These are phyloP conservation scores for Lanistes nyassanus DNA, from an alignment of 1,140 invertebrate genomes.

Conservation along the genomic window DNA sequence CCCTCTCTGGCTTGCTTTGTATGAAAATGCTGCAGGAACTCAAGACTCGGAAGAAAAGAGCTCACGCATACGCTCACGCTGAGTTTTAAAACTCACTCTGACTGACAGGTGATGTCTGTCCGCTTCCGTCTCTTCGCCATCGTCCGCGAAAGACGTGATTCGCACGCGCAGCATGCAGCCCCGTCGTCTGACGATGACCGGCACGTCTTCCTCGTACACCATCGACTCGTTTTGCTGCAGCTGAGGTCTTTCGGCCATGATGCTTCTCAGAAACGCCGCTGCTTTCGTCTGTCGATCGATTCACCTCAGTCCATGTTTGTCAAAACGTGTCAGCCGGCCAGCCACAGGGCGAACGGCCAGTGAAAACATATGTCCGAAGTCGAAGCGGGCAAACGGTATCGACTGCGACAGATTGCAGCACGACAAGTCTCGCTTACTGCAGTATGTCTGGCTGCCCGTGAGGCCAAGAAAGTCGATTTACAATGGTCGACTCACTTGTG, in stretches of 20 bases:
- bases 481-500: too few species aligned
- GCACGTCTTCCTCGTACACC: slow-evolving; percentile 66
- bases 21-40: too few species aligned
- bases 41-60: background rate
- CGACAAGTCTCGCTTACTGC: background rate
- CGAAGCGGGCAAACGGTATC: too few species aligned
- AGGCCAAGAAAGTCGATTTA: background rate
- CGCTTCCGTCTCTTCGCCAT: slow-evolving; percentile 19
- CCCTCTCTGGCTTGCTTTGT: too few species aligned
- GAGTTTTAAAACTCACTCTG: slow-evolving; percentile 15
- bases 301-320: background rate
- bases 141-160: slow-evolving; percentile 57
- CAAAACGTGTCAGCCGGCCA: background rate
- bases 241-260: background rate
- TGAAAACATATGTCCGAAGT: too few species aligned
- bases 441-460: background rate
- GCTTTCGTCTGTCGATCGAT: background rate
- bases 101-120: slow-evolving; percentile 11
- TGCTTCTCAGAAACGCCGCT: background rate
- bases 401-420: background rate
- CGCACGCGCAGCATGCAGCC: slow-evolving; percentile 66
- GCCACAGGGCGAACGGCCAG: background rate
- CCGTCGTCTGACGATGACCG: slow-evolving; percentile 67
- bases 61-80: background rate
- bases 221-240: slow-evolving; percentile 52